Evolutionary conservation across 2,113 vertebrate genomes (phyloP).

Genomic region (Hipposideros armiger): DNA sequence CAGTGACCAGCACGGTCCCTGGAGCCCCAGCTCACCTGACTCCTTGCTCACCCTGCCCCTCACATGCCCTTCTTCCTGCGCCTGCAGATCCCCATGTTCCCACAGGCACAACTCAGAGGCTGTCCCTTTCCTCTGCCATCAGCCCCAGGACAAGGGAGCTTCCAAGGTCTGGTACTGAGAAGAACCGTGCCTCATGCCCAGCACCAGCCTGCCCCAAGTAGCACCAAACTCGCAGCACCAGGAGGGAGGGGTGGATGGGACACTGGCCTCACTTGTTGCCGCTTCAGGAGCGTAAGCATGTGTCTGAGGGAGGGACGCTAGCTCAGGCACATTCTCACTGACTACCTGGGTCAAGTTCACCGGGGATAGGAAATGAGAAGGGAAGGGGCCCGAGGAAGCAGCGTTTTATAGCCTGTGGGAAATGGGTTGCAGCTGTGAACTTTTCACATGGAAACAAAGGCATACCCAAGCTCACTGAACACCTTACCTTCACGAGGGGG

Average conservation of each 20-base stretch:
- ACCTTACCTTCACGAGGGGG: conserved; percentile 94
- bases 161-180: neutral
- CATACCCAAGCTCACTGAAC: neutral
- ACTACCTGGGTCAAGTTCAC: neutral
- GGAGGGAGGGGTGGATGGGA: neutral
- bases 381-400: neutral
- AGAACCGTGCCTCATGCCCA: rapidly evolving
- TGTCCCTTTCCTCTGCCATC: neutral
- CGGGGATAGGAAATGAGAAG: too few relatives aligned
- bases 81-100: neutral
- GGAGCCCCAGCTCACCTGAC: neutral
- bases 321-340: rapidly evolving
- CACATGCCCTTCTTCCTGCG: neutral
- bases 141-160: neutral
- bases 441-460: neutral
- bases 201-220: neutral
- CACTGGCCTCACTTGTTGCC: neutral
- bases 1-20: neutral
- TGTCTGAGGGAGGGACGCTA: rapidly evolving
- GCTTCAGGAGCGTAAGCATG: neutral
- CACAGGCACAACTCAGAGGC: neutral
- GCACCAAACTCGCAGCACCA: neutral
- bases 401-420: neutral
- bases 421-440: neutral
- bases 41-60: neutral